These are phyloP conservation scores for Gallinago undulata DNA, from an alignment of 2,113 vertebrate species.

Conservation along the genomic window DNA sequence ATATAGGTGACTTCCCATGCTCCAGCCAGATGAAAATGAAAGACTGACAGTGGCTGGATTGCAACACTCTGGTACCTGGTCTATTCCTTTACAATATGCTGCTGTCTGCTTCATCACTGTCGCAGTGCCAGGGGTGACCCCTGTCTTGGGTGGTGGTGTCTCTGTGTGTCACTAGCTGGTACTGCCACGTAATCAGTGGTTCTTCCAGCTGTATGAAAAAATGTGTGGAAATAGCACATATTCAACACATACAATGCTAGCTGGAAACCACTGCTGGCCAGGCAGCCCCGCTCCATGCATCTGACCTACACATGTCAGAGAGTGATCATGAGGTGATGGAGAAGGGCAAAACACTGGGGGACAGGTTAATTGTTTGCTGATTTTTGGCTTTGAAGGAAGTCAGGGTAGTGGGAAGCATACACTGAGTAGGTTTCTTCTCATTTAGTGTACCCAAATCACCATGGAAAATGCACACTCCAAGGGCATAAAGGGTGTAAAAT, in stretches of 20 bases:
- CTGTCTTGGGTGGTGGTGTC: background rate
- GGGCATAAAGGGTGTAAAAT: background rate
- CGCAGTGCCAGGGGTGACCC: background rate
- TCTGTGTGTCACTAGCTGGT: background rate
- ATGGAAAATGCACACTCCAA: background rate
- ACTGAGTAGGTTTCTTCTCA: background rate
- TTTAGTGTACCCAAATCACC: background rate
- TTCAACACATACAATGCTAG: background rate
- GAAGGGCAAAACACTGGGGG: background rate
- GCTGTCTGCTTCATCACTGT: background rate
- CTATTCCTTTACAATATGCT: background rate
- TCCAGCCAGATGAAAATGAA: background rate
- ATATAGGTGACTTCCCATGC: background rate
- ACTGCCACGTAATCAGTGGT: background rate
- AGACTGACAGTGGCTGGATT: background rate
- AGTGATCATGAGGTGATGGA: background rate
- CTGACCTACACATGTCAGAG: background rate
- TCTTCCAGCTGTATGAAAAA: background rate
- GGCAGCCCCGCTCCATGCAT: background rate
- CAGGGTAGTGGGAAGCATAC: background rate
- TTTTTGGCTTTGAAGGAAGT: background rate
- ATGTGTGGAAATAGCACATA: accelerated
- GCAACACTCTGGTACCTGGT: background rate
- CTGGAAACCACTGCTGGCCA: background rate
- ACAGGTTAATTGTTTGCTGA: background rate